These are phyloP conservation scores for Monopis laevigella DNA, from an alignment of 2,888 invertebrate species.

Conservation along the genomic window DNA sequence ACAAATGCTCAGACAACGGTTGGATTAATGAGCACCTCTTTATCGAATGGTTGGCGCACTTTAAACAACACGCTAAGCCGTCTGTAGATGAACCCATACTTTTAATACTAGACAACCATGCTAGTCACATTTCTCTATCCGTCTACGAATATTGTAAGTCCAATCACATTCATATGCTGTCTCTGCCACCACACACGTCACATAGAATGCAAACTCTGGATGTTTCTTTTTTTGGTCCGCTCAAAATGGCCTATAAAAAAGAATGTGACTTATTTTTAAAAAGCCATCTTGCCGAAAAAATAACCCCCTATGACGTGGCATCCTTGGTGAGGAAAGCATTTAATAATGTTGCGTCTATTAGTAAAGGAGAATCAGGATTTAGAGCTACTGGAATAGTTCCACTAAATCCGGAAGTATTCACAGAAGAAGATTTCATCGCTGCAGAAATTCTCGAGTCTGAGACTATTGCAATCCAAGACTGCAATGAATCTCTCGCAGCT, in stretches of 20 bases:
- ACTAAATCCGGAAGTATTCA: conserved; percentile 23
- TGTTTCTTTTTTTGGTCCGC: conserved; percentile 24
- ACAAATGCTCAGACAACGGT: too few relatives aligned
- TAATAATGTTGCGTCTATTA: conserved; percentile 20
- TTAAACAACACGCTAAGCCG: conserved; percentile 19
- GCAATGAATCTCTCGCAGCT: conserved; percentile 19
- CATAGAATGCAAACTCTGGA: conserved; percentile 24
- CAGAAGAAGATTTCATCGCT: conserved; percentile 18
- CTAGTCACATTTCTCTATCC: conserved; percentile 23
- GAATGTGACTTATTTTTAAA: conserved; percentile 27
- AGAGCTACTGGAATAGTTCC: conserved; percentile 24
- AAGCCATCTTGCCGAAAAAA: conserved; percentile 20
- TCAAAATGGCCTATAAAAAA: conserved; percentile 25
- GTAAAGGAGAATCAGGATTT: conserved; percentile 22
- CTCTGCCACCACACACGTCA: conserved; percentile 24
- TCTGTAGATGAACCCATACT: conserved; percentile 21
- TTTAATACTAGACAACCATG: conserved; percentile 28
- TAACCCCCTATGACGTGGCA: conserved; percentile 22
- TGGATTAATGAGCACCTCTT: conserved; percentile 23
- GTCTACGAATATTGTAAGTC: conserved; percentile 20
- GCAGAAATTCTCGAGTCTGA: conserved; percentile 18
- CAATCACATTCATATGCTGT: conserved; percentile 18
- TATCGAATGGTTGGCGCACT: conserved; percentile 22
- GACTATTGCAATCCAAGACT: conserved; percentile 18
- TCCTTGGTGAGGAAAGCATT: conserved; percentile 18